phyloP scores from a whole-genome alignment of 1,140 invertebrate species.

The Drosophila nikananu region DNA sequence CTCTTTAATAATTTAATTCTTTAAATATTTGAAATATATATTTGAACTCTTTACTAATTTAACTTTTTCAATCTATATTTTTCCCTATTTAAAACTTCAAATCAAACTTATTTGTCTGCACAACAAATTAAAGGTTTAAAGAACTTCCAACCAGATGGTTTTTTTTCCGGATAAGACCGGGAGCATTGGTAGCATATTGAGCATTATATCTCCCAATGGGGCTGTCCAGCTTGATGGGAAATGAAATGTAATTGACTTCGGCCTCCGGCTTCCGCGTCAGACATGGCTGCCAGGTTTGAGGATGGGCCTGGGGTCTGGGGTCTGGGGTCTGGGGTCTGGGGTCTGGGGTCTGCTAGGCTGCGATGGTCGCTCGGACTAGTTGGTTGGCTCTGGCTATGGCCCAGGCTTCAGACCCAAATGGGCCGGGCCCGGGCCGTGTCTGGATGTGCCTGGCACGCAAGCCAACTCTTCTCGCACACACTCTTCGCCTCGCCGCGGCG shows the following conservation, averaged over 20 bases:
- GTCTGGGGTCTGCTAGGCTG: slow-evolving; percentile 58
- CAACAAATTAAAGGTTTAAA: background rate
- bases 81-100: background rate
- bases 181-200: background rate
- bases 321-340: too few relatives aligned
- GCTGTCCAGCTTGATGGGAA: slow-evolving; percentile 48
- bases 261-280: slow-evolving; percentile 16
- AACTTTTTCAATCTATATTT: background rate
- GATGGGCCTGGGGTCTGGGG: slow-evolving; percentile 7
- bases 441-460: slow-evolving; percentile 75
- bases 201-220: background rate
- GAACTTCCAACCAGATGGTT: background rate
- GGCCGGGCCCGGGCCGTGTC: slow-evolving; percentile 62
- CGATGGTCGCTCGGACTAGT: slow-evolving; percentile 73
- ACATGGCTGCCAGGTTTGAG: slow-evolving; percentile 22
- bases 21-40: background rate
- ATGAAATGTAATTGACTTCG: slow-evolving; percentile 44
- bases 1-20: too few relatives aligned
- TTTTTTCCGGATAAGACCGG: background rate
- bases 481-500: background rate
- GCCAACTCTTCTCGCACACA: slow-evolving; percentile 31
- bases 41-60: too few relatives aligned
- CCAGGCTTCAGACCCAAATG: slow-evolving; percentile 23
- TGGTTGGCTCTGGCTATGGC: slow-evolving; percentile 29
- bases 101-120: background rate